A percentile compares a stretch with the other conserved stretches of the same genome.
These are phyloP conservation scores for Ophion costatus DNA, from an alignment of 2,888 invertebrate species.

Conservation along the genomic window DNA sequence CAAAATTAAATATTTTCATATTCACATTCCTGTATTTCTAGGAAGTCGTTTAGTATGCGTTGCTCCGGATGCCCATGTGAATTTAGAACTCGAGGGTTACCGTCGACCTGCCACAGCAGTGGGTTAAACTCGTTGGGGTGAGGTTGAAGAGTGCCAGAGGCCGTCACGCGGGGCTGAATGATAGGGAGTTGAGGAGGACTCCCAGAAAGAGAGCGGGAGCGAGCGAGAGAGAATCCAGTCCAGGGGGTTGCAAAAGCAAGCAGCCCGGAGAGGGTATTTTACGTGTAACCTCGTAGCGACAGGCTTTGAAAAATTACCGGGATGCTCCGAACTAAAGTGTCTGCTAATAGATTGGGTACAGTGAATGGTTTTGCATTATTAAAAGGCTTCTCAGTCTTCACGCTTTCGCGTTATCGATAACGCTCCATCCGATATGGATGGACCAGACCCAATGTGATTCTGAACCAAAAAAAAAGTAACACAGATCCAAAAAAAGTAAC, in stretches of 20 bases:
- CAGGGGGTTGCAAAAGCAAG: constrained; percentile 38
- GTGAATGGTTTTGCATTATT: constrained; percentile 72
- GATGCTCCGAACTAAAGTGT: constrained; percentile 74
- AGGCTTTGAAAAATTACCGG: constrained; percentile 74
- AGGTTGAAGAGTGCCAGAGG: constrained; percentile 62
- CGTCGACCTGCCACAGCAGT: constrained; percentile 57
- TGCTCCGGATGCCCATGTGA: constrained; percentile 51
- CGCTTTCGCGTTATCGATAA: constrained; percentile 12
- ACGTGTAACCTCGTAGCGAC: constrained; percentile 74
- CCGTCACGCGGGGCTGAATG: constrained; percentile 65
- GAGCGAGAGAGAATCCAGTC: constrained; percentile 14
- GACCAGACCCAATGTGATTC: constrained; percentile 31
- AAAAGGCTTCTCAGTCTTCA: constrained; percentile 54
- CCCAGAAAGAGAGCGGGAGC: constrained; percentile 16
- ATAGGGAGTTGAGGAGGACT: constrained; percentile 64
- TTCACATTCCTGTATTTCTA: constrained; percentile 15
- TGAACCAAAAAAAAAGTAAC: background rate
- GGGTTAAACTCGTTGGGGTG: constrained; percentile 61
- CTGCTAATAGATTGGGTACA: constrained; percentile 73
- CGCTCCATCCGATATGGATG: background rate
- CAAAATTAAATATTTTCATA: background rate
- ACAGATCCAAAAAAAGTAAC: background rate
- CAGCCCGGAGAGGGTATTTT: constrained; percentile 59
- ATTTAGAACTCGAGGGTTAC: constrained; percentile 56
- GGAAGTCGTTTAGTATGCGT: background rate